Percentiles rank a stretch among this genome's conserved stretches.
Evolutionary conservation across 2,888 invertebrate genomes (phyloP).

Genomic region (Podabrus alpinus): DNA sequence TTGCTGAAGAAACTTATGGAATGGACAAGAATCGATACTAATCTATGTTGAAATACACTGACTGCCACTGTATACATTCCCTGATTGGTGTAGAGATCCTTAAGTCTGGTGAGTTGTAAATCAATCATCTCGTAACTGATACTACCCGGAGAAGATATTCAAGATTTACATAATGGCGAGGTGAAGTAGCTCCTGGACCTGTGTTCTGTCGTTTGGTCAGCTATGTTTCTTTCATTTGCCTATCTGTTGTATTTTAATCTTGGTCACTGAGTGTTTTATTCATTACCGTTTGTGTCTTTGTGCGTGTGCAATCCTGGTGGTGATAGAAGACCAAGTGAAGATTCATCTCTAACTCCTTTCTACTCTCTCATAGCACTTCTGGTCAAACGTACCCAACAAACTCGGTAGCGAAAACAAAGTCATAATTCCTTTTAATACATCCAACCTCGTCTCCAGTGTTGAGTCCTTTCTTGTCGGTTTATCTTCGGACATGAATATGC

Average conservation of each 20-base stretch:
- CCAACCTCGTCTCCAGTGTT: not conserved
- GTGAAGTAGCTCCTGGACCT: conserved; percentile 39
- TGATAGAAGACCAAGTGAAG: conserved; percentile 16
- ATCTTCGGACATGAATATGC: not conserved
- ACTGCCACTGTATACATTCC: conserved; percentile 43
- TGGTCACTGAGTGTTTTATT: conserved; percentile 28
- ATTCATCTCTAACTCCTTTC: not conserved
- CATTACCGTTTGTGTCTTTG: conserved; percentile 18
- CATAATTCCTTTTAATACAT: conserved; percentile 25
- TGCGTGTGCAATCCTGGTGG: conserved; percentile 27
- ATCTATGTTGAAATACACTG: conserved; percentile 39
- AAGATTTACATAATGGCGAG: conserved; percentile 45
- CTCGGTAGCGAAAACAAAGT: conserved; percentile 21
- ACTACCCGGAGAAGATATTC: conserved; percentile 41
- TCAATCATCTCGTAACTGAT: conserved; percentile 47
- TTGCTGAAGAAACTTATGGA: conserved; percentile 24
- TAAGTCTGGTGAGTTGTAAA: conserved; percentile 40
- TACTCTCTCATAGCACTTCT: not conserved
- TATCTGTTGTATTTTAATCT: conserved; percentile 36
- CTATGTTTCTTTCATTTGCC: conserved; percentile 41
- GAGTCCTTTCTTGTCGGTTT: not conserved
- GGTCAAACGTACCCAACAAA: not conserved
- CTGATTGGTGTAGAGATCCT: conserved; percentile 28
- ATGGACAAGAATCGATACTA: conserved; percentile 35
- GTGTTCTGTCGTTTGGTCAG: conserved; percentile 36